phyloP scores from a whole-genome alignment of 1,140 invertebrate genomes.

The Pissodes strobi region DNA sequence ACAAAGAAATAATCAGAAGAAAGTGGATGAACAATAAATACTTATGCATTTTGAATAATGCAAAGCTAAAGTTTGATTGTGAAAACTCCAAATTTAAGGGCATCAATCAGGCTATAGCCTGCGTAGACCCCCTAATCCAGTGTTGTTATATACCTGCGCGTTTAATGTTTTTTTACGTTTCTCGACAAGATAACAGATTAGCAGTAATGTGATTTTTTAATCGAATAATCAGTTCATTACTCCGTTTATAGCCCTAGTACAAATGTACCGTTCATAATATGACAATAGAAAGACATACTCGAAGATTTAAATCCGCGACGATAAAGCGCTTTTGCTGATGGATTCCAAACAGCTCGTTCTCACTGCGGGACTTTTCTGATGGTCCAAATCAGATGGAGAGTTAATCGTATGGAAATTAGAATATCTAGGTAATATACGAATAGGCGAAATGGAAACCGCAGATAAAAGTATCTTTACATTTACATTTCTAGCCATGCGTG shows the following conservation, averaged over 20 bases:
- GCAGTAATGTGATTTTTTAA: constrained; percentile 15
- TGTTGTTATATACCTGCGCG: no score
- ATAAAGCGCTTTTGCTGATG: constrained; percentile 33
- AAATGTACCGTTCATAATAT: constrained; percentile 9
- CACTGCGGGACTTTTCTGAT: constrained; percentile 31
- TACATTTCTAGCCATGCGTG: constrained; percentile 20
- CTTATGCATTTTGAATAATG: no score
- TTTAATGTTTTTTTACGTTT: no score
- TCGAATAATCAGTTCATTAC: constrained; percentile 35
- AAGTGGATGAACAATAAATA: no score
- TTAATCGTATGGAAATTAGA: constrained; percentile 48
- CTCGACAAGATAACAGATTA: not conserved
- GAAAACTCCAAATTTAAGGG: no score
- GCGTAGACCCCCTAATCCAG: no score
- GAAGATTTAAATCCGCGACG: constrained; percentile 32
- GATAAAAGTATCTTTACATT: constrained; percentile 45
- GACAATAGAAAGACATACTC: constrained; percentile 35
- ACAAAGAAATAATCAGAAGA: no score
- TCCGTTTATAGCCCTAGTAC: constrained; percentile 13
- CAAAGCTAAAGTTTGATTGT: no score
- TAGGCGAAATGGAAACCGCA: constrained; percentile 43
- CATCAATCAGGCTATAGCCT: no score
- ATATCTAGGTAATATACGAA: constrained; percentile 48
- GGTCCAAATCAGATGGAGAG: constrained; percentile 42
- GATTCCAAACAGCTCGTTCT: constrained; percentile 26